Evolutionary conservation across 1,140 invertebrate species (phyloP).

Genomic region (Diplogasteroides magnus): DNA sequence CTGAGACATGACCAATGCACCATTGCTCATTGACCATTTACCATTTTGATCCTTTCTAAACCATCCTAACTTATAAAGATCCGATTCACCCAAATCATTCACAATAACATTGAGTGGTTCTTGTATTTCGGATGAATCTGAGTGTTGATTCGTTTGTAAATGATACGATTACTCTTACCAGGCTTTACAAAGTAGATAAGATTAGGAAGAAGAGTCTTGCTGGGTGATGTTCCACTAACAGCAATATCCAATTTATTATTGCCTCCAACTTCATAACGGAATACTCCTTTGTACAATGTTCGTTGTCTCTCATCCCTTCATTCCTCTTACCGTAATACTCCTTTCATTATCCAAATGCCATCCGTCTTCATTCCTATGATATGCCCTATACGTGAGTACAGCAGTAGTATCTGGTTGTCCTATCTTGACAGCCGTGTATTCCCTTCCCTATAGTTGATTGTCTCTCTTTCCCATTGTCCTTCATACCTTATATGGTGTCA

Average conservation of each 20-base stretch:
- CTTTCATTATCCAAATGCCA: neutral
- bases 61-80: conserved; percentile 45
- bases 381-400: conserved; percentile 28
- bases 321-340: conserved; percentile 4
- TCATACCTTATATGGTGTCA: conserved; percentile 47
- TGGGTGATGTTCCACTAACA: conserved; percentile 35
- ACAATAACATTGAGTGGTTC: conserved; percentile 30
- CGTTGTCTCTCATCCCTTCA: conserved; percentile 2
- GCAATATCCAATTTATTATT: conserved; percentile 30
- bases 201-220: conserved; percentile 36
- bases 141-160: neutral
- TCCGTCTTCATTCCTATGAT: neutral
- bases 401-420: conserved; percentile 41
- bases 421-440: conserved; percentile 38
- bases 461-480: neutral
- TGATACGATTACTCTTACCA: conserved; percentile 17
- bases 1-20: conserved; percentile 39
- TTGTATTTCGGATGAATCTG: neutral
- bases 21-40: conserved; percentile 38
- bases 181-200: conserved; percentile 42
- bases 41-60: conserved; percentile 33
- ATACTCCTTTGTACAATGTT: conserved; percentile 31
- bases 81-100: conserved; percentile 38
- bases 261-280: conserved; percentile 45
- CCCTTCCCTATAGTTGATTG: neutral